Conservation (phyloP, 2,888 invertebrate species). For the Thymelicus sylvestris region DNA sequence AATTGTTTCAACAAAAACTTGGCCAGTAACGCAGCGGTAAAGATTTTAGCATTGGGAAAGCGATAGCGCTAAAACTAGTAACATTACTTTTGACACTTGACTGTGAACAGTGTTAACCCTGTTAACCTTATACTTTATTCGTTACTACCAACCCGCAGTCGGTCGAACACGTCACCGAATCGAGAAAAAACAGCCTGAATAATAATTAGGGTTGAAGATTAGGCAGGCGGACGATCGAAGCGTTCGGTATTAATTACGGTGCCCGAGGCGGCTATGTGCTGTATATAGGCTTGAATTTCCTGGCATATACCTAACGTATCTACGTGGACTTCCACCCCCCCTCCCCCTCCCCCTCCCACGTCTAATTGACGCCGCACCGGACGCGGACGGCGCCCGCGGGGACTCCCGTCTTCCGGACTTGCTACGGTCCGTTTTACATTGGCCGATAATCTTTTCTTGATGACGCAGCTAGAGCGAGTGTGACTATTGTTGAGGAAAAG, state of each 20-base stretch:
- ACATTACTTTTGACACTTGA: no score
- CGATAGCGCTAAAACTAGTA: no score
- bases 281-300: constrained; percentile 76
- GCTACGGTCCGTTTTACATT: constrained; percentile 69
- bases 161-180: background rate
- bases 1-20: no score
- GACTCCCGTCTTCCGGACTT: constrained; percentile 69
- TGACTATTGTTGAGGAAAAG: constrained; percentile 21
- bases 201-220: constrained; percentile 52
- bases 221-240: constrained; percentile 43
- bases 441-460: constrained; percentile 81
- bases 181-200: constrained; percentile 40
- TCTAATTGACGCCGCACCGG: constrained; percentile 81
- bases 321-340: constrained; percentile 53
- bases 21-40: no score
- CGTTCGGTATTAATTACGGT: constrained; percentile 71
- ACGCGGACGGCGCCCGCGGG: constrained; percentile 75
- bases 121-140: background rate
- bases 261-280: constrained; percentile 60
- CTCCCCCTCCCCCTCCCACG: constrained; percentile 61
- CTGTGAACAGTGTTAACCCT: no score
- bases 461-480: constrained; percentile 54
- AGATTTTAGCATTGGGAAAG: no score
- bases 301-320: constrained; percentile 67
- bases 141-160: background rate